phyloP scores from a whole-genome alignment of 2,113 vertebrate species.

The Petrocephalus zakoni region DNA sequence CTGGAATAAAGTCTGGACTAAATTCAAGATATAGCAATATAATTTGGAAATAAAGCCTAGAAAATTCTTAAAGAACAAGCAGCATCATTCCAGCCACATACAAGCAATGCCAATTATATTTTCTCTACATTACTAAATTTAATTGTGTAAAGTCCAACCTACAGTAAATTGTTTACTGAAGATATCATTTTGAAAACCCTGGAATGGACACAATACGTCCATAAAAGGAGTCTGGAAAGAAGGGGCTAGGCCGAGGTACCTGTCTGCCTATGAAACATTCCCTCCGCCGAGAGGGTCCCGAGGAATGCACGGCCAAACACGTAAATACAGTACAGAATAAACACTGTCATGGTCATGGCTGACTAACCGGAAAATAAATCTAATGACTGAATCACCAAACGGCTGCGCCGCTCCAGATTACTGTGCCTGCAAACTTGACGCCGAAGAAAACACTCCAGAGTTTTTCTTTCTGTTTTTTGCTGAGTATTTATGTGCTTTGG shows the following conservation, averaged over 20 bases:
- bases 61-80: background rate
- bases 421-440: background rate
- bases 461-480: background rate
- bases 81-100: background rate
- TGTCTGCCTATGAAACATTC: conserved; percentile 30
- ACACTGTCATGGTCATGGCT: background rate
- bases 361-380: background rate
- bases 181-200: conserved; percentile 43
- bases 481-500: background rate
- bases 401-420: background rate
- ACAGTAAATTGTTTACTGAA: conserved; percentile 61
- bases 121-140: conserved; percentile 27
- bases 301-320: background rate
- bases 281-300: background rate
- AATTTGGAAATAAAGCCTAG: background rate
- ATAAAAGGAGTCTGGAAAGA: conserved; percentile 70
- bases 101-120: background rate
- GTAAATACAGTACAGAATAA: background rate
- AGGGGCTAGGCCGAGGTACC: conserved; percentile 38
- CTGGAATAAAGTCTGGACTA: background rate
- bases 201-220: conserved; percentile 44
- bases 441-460: background rate
- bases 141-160: conserved; percentile 39
- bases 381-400: background rate
- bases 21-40: background rate